Base-by-base conservation (phyloP, 1,140 invertebrate genomes). In the Chymomyza costata region DNA sequence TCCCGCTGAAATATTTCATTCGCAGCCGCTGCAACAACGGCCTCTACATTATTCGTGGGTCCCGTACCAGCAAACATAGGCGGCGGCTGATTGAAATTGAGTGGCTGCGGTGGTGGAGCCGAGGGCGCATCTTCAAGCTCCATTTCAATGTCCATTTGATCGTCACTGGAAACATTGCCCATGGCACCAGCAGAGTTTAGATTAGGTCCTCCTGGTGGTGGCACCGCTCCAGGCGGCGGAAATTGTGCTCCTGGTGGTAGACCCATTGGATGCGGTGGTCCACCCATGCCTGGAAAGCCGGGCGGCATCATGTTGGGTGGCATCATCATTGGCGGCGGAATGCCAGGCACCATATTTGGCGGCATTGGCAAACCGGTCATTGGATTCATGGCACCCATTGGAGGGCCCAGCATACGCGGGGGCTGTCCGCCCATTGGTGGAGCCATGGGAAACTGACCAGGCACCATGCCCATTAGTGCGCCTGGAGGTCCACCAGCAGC, bases 101-200 rank as follows among this genome's bases (percentile, higher is more conserved):
- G 44, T 13, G 49, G 16, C 11, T 56, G 58, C 2, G 62, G 37
- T 2, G 54, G 49, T 6, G 32, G 32, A 1, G 64, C 32, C 19
- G 47, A 68, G 17, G 50, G 59, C 13, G 59, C 76, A 31, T 84
- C 82, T 18, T 87, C 90, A 34, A 91, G 88, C 39, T 88, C 87
- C 88, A 88, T 88, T 80, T 91, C 90, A 73, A 91, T 89, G 58
- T 91, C 90, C 71, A 91, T 90, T 53, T 90, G 89, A 87, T 91
- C 90, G 31, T 91, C 90, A 13, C 88, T 87, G 31, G 53, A 59
- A 7, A 73, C 65, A 44, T 67, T 84, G 41, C 59, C n/a, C 63
- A 28, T 45, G 34, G 10, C 18, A 35, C 19, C 10, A 3, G 30
- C 50, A 17, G 35, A 54, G 41, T 19, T 41, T 37, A 3, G 52